Base-by-base conservation (phyloP, 2,797 vertebrate genomes). In the Aphelocoma californica region DNA sequence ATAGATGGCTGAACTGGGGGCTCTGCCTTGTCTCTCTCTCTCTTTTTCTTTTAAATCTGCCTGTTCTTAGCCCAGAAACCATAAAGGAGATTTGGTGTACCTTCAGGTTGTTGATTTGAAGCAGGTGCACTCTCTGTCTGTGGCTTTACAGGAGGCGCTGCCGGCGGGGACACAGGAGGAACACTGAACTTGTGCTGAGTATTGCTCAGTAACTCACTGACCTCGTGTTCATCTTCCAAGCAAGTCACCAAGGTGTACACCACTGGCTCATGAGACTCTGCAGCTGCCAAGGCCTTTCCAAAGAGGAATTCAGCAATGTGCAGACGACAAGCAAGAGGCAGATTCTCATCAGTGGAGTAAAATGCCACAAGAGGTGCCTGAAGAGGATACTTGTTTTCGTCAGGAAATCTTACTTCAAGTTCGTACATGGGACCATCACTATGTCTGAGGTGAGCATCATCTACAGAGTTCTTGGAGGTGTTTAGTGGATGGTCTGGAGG, bases 341-440 rank as follows among this genome's bases (percentile, higher is more conserved):
- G 81, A 15, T 97, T 98, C 80, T 99, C 98, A 0, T 99, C 98
- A 0, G 98, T 99, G 92, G 99, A 99, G 95, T 98, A 99, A 97
- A 99, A 99, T 54, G 99, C 99, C 65, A 99, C 98, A 25, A 99
- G 91, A 15, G 99, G 99, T 31, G 99, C 98, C 96, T 99, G 98
- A 91, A 98, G 98, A 3, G 99, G 99, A 81, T 99, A 99, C 70
- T 98, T 98, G 97, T 98, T 99, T 77, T 97, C 98, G 73, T 98
- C 98, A 67, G 98, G 98, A 97, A 99, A 99, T 56, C 99, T 98
- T 60, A 99, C 88, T 97, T 99, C 98, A 26, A 99, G 98, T 97
- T 99, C 98, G 90, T 99, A 99, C 60, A 98, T 72, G 2, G 98
- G 98, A 67, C 97, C 95, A 70, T 96, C 96, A 64, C 97, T 98